Evolutionary conservation across 2,888 invertebrate species (phyloP).

Genomic region (Diogma glabrata): DNA sequence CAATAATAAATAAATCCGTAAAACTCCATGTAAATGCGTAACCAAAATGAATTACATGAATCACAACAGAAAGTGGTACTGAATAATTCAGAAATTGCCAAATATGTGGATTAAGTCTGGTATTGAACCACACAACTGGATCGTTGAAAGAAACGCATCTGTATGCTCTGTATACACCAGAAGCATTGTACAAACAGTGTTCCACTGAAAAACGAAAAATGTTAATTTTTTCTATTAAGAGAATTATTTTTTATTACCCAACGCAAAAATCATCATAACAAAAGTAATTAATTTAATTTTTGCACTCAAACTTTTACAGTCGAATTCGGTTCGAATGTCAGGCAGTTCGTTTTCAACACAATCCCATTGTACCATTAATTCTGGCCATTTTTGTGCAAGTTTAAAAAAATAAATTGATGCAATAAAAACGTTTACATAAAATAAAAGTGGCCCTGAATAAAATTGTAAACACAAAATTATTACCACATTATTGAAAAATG

Average conservation of each 20-base stretch:
- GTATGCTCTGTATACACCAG: constrained; percentile 40
- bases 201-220: constrained; percentile 38
- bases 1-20: constrained; percentile 52
- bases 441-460: no score
- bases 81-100: constrained; percentile 39
- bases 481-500: no score
- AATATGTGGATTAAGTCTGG: constrained; percentile 39
- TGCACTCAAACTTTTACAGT: constrained; percentile 23
- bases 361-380: constrained; percentile 28
- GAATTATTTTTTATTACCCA: constrained; percentile 15
- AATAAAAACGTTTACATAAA: not conserved
- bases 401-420: constrained; percentile 13
- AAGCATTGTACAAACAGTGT: constrained; percentile 47
- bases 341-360: constrained; percentile 27
- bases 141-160: constrained; percentile 33
- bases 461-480: no score
- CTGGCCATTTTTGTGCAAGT: constrained; percentile 32
- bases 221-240: constrained; percentile 13
- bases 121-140: constrained; percentile 29
- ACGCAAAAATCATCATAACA: constrained; percentile 27
- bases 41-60: constrained; percentile 30
- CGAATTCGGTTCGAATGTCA: constrained; percentile 20
- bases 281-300: constrained; percentile 28
- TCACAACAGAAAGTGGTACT: constrained; percentile 38
- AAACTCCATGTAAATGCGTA: constrained; percentile 56